Conservation (phyloP, 2,888 invertebrate genomes). For the Pseudococcus jackbeardsleyi region DNA sequence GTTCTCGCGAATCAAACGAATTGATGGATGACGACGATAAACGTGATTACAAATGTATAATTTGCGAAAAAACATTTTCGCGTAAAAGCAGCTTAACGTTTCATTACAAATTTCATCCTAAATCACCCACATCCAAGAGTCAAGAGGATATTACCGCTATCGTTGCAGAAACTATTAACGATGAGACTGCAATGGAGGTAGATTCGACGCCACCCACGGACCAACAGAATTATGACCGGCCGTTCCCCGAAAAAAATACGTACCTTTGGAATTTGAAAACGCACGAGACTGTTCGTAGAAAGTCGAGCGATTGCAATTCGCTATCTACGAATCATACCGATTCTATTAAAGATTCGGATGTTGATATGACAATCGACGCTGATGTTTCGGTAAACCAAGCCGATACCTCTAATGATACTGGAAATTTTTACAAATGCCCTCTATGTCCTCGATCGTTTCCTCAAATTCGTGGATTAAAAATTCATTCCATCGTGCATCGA, state of each 20-base stretch:
- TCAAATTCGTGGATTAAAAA: neutral
- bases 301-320: neutral
- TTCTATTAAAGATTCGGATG: neutral
- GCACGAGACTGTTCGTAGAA: neutral
- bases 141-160: neutral
- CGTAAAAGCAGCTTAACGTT: slow-evolving; percentile 8
- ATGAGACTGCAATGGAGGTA: neutral
- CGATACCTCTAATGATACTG: neutral
- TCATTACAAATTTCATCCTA: slow-evolving; percentile 32
- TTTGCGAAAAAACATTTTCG: neutral
- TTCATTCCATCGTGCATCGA: neutral
- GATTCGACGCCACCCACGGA: neutral
- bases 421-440: neutral
- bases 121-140: neutral
- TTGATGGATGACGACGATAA: neutral
- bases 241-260: neutral
- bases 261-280: slow-evolving; percentile 9
- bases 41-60: slow-evolving; percentile 4
- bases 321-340: neutral
- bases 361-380: neutral
- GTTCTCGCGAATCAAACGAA: neutral
- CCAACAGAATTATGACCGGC: neutral
- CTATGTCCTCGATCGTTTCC: slow-evolving; percentile 1
- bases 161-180: neutral
- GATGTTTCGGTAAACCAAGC: neutral